These are phyloP conservation scores for Epinephelus moara DNA, from an alignment of 2,113 vertebrate species.

Conservation along the genomic window DNA sequence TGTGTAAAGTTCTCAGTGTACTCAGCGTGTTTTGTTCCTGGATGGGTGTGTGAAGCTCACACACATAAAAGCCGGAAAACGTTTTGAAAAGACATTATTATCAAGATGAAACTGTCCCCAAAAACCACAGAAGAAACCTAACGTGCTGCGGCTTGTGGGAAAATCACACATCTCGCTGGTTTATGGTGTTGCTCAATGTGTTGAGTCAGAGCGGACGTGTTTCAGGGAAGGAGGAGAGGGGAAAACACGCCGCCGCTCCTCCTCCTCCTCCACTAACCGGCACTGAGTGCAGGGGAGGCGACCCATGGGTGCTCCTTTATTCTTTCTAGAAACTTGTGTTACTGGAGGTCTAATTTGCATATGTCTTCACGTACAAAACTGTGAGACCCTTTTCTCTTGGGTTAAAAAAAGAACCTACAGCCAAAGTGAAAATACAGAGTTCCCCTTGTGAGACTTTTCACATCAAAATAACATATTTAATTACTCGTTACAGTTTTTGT, in stretches of 20 bases:
- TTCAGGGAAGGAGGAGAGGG: conserved; percentile 71
- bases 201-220: conserved; percentile 64
- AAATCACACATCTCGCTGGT: conserved; percentile 56
- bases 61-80: background rate
- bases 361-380: background rate
- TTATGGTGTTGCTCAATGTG: conserved; percentile 52
- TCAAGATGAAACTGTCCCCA: conserved; percentile 23
- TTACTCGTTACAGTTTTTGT: background rate
- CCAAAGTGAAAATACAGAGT: background rate
- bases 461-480: background rate
- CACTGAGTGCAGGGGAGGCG: conserved; percentile 12
- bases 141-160: conserved; percentile 37
- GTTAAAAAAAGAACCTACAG: background rate
- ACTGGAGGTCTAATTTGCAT: background rate
- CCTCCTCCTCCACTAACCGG: conserved; percentile 53
- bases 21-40: conserved; percentile 25
- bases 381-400: background rate
- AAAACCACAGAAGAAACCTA: background rate
- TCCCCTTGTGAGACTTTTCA: background rate
- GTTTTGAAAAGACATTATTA: background rate
- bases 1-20: background rate
- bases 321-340: conserved; percentile 19
- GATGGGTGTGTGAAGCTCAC: background rate
- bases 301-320: background rate
- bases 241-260: conserved; percentile 53